Evolutionary conservation across 2,113 vertebrate genomes (phyloP).

Genomic region (Eudorcas thomsonii): DNA sequence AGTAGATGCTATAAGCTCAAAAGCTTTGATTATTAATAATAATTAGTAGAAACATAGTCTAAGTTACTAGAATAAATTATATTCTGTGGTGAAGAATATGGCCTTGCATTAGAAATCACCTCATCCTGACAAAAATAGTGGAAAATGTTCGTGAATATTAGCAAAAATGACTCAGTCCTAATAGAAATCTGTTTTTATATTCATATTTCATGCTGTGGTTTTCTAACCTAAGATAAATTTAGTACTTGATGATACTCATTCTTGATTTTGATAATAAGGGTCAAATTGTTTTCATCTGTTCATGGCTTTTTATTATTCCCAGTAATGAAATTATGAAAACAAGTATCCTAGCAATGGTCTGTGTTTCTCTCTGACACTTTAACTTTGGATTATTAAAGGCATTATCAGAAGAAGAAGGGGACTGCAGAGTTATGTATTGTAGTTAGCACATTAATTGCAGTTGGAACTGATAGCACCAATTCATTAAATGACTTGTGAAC

Average conservation of each 20-base stretch:
- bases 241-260: background rate
- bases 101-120: background rate
- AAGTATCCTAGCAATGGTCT: background rate
- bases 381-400: background rate
- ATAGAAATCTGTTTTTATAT: background rate
- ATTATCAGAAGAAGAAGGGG: background rate
- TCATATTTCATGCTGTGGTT: background rate
- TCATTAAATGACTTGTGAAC: background rate
- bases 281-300: background rate
- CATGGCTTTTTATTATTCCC: background rate
- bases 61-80: background rate
- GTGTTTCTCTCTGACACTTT: background rate
- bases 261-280: constrained; percentile 15
- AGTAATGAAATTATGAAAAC: background rate
- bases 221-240: background rate
- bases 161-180: background rate
- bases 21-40: background rate
- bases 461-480: background rate
- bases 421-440: background rate
- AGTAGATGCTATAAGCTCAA: background rate
- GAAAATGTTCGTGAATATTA: background rate
- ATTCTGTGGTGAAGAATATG: background rate
- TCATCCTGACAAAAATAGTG: background rate
- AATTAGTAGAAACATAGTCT: background rate
- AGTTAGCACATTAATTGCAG: background rate